phyloP scores from a whole-genome alignment of 2,113 vertebrate genomes.

The Cyprinus carpio region DNA sequence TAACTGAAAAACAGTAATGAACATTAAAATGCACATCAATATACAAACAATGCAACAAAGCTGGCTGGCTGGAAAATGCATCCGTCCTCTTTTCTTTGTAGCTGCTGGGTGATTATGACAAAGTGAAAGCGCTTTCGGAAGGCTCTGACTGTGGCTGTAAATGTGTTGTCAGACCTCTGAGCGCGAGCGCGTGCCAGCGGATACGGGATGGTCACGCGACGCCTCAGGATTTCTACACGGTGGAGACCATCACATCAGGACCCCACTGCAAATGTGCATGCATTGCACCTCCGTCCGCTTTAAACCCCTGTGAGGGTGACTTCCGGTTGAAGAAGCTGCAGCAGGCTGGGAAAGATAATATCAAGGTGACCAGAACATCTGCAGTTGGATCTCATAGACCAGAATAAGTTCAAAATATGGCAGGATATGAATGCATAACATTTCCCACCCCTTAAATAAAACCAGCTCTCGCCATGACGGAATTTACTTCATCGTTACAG shows the following conservation, averaged over 20 bases:
- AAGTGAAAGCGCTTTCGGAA: slow-evolving; percentile 93
- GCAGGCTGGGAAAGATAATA: slow-evolving; percentile 80
- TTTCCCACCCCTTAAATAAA: slow-evolving; percentile 3
- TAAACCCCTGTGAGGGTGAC: slow-evolving; percentile 91
- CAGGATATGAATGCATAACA: slow-evolving; percentile 15
- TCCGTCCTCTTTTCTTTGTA: slow-evolving; percentile 76
- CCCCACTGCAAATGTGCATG: slow-evolving; percentile 92
- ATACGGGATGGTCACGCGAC: slow-evolving; percentile 76
- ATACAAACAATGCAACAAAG: not conserved
- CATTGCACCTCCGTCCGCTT: slow-evolving; percentile 86
- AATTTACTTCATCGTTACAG: slow-evolving; percentile 73
- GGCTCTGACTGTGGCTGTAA: slow-evolving; percentile 93
- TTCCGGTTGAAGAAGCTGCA: slow-evolving; percentile 86
- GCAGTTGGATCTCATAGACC: not conserved
- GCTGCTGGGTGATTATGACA: slow-evolving; percentile 96
- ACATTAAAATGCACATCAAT: not conserved
- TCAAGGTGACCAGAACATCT: slow-evolving; percentile 82
- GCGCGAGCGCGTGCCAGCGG: slow-evolving; percentile 85
- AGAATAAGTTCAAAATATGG: not conserved
- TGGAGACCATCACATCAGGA: slow-evolving; percentile 92
- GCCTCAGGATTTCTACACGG: slow-evolving; percentile 85
- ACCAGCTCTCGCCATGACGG: slow-evolving; percentile 47
- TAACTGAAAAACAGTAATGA: not conserved
- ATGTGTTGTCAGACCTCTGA: slow-evolving; percentile 92
- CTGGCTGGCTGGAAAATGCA: slow-evolving; percentile 62